Percentiles rank a stretch among this genome's conserved stretches.
Evolutionary conservation across 2,797 vertebrate species (phyloP).

Genomic region (Rhodeus uyekii): DNA sequence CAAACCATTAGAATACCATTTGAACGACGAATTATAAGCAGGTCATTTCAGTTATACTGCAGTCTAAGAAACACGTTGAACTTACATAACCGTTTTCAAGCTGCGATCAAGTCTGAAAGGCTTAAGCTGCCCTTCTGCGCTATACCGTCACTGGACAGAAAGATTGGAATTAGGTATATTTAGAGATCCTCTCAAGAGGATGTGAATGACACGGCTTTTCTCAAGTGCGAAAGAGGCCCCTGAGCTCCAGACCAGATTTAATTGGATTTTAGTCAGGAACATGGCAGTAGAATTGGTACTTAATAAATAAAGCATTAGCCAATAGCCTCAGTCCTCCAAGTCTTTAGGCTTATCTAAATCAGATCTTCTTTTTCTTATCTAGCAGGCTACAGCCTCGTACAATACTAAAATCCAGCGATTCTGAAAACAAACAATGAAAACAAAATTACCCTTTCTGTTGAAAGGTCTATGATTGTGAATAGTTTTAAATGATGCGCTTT

Average conservation of each 20-base stretch:
- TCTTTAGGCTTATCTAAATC: neutral
- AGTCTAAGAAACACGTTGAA: neutral
- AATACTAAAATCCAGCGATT: neutral
- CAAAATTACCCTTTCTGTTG: neutral
- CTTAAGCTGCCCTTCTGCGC: constrained; percentile 10
- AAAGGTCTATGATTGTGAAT: neutral
- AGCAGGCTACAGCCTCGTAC: neutral
- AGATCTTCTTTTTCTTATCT: neutral
- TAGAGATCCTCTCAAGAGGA: constrained; percentile 19
- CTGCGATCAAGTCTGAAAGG: neutral
- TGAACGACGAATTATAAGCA: neutral
- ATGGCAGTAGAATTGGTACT: constrained; percentile 15
- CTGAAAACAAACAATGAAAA: neutral
- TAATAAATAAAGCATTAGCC: constrained; percentile 43
- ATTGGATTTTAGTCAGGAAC: constrained; percentile 37
- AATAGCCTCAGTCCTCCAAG: constrained; percentile 5
- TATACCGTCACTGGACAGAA: constrained; percentile 43
- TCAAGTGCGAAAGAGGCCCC: constrained; percentile 44
- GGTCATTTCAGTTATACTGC: neutral
- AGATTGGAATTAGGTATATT: constrained; percentile 62
- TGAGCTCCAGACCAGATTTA: constrained; percentile 58
- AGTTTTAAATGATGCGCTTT: constrained; percentile 2
- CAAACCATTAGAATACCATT: neutral
- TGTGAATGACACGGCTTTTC: constrained; percentile 44
- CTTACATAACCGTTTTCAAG: constrained; percentile 22